Conservation (phyloP, 2,113 vertebrate species). For the Eolophus roseicapilla region DNA sequence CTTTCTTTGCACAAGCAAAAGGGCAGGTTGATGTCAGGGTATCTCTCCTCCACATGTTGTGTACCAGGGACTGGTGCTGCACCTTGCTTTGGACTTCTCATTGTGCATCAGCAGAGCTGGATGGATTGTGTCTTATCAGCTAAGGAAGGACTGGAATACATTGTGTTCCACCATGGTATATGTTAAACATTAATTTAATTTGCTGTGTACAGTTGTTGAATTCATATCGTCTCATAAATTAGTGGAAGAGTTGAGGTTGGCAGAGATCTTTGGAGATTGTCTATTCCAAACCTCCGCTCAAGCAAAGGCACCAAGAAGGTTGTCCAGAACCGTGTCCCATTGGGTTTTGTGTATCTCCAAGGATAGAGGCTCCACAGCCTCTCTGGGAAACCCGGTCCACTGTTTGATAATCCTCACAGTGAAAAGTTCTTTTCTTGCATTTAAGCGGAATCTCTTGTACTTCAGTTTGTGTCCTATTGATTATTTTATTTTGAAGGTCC, state of each 20-base stretch:
- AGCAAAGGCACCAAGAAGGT: background rate
- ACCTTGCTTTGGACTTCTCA: background rate
- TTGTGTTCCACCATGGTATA: background rate
- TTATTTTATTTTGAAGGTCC: background rate
- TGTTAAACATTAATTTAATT: background rate
- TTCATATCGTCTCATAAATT: background rate
- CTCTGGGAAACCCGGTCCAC: background rate
- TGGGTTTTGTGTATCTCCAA: background rate
- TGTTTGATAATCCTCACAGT: background rate
- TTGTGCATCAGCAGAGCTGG: accelerated
- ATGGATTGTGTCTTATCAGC: background rate
- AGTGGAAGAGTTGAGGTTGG: background rate
- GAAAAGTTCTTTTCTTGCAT: background rate
- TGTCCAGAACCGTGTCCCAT: accelerated
- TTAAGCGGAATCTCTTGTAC: background rate
- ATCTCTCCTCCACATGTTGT: background rate
- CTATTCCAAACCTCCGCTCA: background rate
- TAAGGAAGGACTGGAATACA: background rate
- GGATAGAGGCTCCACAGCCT: background rate
- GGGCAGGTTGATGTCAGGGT: background rate
- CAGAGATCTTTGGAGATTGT: background rate
- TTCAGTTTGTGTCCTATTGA: background rate
- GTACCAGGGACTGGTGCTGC: background rate
- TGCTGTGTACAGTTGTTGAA: background rate
- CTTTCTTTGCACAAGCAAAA: background rate